Percentiles rank a stretch among this genome's conserved stretches.
Evolutionary conservation across 2,113 vertebrate genomes (phyloP).

Genomic region (Agelaius phoeniceus): DNA sequence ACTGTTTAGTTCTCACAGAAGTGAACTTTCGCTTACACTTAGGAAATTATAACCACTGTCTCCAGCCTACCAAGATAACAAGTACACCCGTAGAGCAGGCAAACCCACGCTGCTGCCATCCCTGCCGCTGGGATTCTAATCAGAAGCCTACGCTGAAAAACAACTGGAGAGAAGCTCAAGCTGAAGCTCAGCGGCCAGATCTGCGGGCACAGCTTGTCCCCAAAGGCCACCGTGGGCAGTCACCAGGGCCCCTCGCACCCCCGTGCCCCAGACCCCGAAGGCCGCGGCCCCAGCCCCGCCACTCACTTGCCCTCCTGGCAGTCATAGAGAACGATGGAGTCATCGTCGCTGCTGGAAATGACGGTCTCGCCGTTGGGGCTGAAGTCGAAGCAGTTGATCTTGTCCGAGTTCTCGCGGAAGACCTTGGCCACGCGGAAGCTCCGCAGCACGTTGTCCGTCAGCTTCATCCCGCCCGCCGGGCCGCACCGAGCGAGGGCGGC

Average conservation of each 20-base stretch:
- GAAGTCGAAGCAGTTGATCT: constrained; percentile 99
- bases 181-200: too few relatives aligned
- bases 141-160: neutral
- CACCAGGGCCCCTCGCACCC: neutral
- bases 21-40: neutral
- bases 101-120: neutral
- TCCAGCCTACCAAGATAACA: neutral
- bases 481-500: constrained; percentile 18
- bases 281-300: neutral
- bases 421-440: constrained; percentile 99
- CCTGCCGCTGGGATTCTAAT: neutral
- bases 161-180: neutral
- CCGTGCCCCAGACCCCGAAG: neutral
- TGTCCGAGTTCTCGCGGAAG: constrained; percentile 97
- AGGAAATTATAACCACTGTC: neutral
- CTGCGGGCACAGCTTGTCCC: neutral
- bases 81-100: accelerated
- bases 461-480: constrained; percentile 85
- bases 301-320: constrained; percentile 99
- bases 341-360: constrained; percentile 98
- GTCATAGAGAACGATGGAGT: constrained; percentile 96
- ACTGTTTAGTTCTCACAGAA: neutral
- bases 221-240: neutral
- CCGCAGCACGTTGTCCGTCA: constrained; percentile 98
- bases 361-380: constrained; percentile 97